Base-by-base conservation (phyloP, 2,113 vertebrate species). In the Saguinus midas region DNA sequence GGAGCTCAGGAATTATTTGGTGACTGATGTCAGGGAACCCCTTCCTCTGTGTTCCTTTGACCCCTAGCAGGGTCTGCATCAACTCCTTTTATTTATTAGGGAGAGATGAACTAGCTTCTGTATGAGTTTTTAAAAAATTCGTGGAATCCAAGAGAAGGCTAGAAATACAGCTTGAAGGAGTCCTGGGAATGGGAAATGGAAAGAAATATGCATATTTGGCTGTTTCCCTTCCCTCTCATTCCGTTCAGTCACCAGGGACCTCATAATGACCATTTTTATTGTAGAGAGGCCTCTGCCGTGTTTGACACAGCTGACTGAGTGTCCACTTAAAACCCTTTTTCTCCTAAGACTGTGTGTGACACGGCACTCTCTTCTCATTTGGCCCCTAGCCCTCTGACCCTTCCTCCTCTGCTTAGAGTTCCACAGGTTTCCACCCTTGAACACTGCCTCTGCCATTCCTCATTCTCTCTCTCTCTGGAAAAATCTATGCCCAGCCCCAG, bases 181-280 rank as follows among this genome's bases (percentile, higher is more conserved):
- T 13, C 79, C 86, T 89, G 82, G 91, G 58, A 90, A 72, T n/a
- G 52, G 29, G 81, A 95, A 73, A 40, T 37, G 35, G 93, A 68
- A 72, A 91, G 85, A 90, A 37, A 80, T 0, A 0, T 45, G 84
- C 88, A 5, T 50, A 37, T 55, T 45, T 68, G 81, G 78, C 81
- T 8, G 66, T 37, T 29, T 68, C 18, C 50, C 55, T 57, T 83
- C 58, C 48, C 35, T 35, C 32, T 94, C 45, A 13, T 14, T 83
- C 70, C 3, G 13, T 21, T 37, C 9, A 3, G 12, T 57, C n/a
- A 27, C 93, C 45, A 57, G 82, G 82, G 76, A 57, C 79, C 45
- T 91, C 95, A 68, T 57, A 32, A 73, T 89, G 27, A 76, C 79
- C 21, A 2, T 40, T 52, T 85, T 58, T 27, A 64, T 66, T 23